Conservation (phyloP, 2,888 invertebrate genomes). For the Oligia fasciuncula region DNA sequence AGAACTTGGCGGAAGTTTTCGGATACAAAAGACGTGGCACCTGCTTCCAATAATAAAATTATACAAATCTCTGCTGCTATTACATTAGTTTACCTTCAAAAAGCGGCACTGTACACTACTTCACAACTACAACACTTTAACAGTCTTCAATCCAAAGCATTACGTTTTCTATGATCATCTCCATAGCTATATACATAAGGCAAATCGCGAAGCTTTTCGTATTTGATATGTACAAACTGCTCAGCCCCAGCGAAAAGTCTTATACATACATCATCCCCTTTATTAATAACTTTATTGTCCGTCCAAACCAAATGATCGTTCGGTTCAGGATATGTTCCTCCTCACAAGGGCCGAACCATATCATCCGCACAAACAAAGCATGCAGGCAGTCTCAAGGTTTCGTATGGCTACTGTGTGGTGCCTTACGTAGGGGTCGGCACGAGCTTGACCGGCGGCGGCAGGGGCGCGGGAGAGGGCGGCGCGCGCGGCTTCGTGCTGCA, state of each 20-base stretch:
- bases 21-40: slow-evolving; percentile 50
- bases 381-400: slow-evolving; percentile 82
- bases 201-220: slow-evolving; percentile 76
- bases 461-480: slow-evolving; percentile 94
- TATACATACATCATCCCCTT: slow-evolving; percentile 63
- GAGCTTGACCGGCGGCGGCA: slow-evolving; percentile 94
- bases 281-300: slow-evolving; percentile 53
- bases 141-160: slow-evolving; percentile 64
- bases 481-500: slow-evolving; percentile 96
- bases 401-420: slow-evolving; percentile 76
- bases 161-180: slow-evolving; percentile 58
- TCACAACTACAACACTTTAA: slow-evolving; percentile 66
- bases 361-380: slow-evolving; percentile 87
- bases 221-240: slow-evolving; percentile 80
- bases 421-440: slow-evolving; percentile 93
- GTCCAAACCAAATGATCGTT: slow-evolving; percentile 59
- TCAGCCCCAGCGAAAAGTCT: slow-evolving; percentile 77
- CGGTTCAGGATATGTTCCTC: slow-evolving; percentile 61
- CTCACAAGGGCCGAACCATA: slow-evolving; percentile 77
- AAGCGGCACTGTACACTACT: slow-evolving; percentile 68
- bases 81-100: slow-evolving; percentile 55
- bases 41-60: slow-evolving; percentile 44
- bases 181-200: slow-evolving; percentile 74
- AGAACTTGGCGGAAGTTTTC: slow-evolving; percentile 61
- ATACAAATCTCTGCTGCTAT: slow-evolving; percentile 49